Base-by-base conservation (phyloP, 2,888 invertebrate genomes). In the Scaptomyza polygonia region DNA sequence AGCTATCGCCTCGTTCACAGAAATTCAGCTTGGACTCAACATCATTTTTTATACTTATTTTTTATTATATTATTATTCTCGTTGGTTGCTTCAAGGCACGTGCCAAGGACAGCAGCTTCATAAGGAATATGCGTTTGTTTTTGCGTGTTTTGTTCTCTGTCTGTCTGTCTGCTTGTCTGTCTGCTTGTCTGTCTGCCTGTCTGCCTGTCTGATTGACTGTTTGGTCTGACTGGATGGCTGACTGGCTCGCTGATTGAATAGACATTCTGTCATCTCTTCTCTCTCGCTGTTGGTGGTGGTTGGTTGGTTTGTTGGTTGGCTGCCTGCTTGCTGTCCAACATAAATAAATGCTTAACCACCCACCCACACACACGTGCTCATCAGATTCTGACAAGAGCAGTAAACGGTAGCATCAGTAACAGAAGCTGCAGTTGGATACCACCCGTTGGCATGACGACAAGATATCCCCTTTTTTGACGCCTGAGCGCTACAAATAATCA, bases 401-500 rank as follows among this genome's bases (percentile, higher is more conserved):
- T 9, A n/a, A 2, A 14, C 53, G 43, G 44, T 29, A 49, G 8
- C 45, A 44, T 39, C 57, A 51, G 16, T 7, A 12, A 29, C 12
- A 16, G 29, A 4, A 2, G 12, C 16, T 42, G 11, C 14, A 36
- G 2, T 14, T 36, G 8, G 8, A 8, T 7, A 9, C 29, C 8
- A 9, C 14, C 8, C 48, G 78, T 77, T 64, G 56, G 51, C 79
- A 72, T 79, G 79, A 63, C 77, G 64, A 79, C 77, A 72, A 67
- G 64, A 78, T 84, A 84, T 88, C 81, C 83, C 70, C 36, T 8
- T 36, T 36, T 36, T 78, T 88, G 84, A 81, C 76, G 88, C 84
- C 76, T 78, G 73, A 80, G 51, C 69, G 88, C 69, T 61, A 72
- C 79, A 72, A 81, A 88, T 84, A 84, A 84, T 88, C 70, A 88